Evolutionary conservation across 2,888 invertebrate genomes (phyloP).

Genomic region (Acronicta psi): DNA sequence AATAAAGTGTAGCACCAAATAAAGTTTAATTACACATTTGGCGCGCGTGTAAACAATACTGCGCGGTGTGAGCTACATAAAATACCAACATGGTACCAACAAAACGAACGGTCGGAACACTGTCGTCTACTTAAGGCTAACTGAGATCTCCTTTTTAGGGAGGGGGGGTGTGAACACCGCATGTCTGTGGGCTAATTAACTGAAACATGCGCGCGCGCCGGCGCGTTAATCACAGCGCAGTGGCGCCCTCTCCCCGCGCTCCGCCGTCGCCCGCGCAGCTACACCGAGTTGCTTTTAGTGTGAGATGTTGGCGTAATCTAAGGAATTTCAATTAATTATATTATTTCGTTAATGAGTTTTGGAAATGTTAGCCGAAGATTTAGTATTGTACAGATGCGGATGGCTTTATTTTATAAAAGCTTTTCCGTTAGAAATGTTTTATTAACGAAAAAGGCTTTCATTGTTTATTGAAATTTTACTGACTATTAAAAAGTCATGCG

Average conservation of each 20-base stretch:
- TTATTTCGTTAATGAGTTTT: constrained; percentile 73
- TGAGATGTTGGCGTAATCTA: constrained; percentile 80
- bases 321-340: constrained; percentile 83
- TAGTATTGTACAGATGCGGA: constrained; percentile 55
- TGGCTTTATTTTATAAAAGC: constrained; percentile 51
- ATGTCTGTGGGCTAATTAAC: constrained; percentile 84
- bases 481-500: background rate
- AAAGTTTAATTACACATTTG: constrained; percentile 55
- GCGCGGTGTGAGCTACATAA: constrained; percentile 58
- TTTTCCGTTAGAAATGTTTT: constrained; percentile 15
- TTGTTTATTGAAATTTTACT: constrained; percentile 18
- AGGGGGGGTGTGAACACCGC: constrained; percentile 79
- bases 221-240: constrained; percentile 76
- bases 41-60: constrained; percentile 59
- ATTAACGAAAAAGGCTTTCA: constrained; percentile 15
- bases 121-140: constrained; percentile 76
- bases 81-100: constrained; percentile 62
- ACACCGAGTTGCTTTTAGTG: constrained; percentile 86
- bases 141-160: constrained; percentile 84
- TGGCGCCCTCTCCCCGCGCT: constrained; percentile 59
- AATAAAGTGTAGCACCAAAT: constrained; percentile 40
- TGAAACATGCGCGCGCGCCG: constrained; percentile 82
- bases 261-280: constrained; percentile 57
- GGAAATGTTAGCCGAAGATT: constrained; percentile 57
- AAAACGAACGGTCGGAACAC: constrained; percentile 68